Conservation (phyloP, 1,140 invertebrate genomes). For the Hycleus cichorii region DNA sequence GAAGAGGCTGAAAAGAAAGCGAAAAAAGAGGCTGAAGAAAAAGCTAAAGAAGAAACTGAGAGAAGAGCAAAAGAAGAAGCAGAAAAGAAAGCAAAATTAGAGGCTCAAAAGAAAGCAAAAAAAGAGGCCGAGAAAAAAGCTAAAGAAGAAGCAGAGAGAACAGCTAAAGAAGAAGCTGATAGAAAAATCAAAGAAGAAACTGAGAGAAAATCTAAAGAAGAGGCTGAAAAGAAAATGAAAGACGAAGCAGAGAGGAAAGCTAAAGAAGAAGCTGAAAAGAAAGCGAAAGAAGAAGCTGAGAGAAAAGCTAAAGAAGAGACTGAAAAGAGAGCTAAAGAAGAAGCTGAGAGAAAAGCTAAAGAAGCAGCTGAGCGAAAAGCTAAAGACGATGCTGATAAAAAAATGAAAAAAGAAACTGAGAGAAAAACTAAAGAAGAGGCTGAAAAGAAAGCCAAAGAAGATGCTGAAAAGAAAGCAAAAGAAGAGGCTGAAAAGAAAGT, state of each 20-base stretch:
- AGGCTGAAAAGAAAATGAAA: slow-evolving; percentile 29
- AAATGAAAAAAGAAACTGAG: too few relatives aligned
- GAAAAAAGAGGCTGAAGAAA: slow-evolving; percentile 24
- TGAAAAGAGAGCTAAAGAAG: slow-evolving; percentile 32
- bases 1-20: slow-evolving; percentile 20
- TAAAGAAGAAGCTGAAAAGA: slow-evolving; percentile 34
- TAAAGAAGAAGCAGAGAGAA: slow-evolving; percentile 23
- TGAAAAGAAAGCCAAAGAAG: slow-evolving; percentile 25
- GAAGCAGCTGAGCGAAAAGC: too few relatives aligned
- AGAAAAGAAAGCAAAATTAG: too few relatives aligned
- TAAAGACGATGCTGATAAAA: too few relatives aligned
- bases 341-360: slow-evolving; percentile 28
- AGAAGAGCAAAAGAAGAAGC: slow-evolving; percentile 21
- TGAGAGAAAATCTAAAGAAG: slow-evolving; percentile 37
- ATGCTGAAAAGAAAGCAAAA: slow-evolving; percentile 19
- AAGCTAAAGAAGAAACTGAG: slow-evolving; percentile 32
- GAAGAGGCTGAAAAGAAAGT: slow-evolving; percentile 22
- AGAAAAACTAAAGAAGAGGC: background rate
- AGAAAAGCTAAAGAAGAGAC: slow-evolving; percentile 17
- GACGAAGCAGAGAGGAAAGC: slow-evolving; percentile 33
- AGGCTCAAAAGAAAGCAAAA: slow-evolving; percentile 21
- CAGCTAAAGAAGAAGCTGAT: slow-evolving; percentile 31
- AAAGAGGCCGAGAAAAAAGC: slow-evolving; percentile 22
- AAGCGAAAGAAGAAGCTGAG: slow-evolving; percentile 8
- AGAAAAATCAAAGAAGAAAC: slow-evolving; percentile 37